Base-by-base conservation (phyloP, 2,113 vertebrate genomes). In the Chloebia gouldiae region DNA sequence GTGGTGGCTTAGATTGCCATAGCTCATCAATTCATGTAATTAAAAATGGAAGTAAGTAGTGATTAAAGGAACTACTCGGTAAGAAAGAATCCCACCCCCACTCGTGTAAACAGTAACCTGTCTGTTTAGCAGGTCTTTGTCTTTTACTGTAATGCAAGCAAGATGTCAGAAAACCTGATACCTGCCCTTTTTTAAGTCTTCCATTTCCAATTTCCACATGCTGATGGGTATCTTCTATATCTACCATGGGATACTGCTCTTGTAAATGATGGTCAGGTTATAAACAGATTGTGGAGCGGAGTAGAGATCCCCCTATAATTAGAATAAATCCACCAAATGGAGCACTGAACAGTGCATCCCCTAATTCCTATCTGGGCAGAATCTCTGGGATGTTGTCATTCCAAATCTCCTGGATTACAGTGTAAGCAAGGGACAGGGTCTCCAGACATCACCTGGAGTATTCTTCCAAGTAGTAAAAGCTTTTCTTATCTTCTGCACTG, bases 351-450 rank as follows among this genome's bases (percentile, higher is more conserved):
- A 98, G 96, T 5, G 97, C 98, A 91, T 98, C 98, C 39, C 98
- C 97, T 11, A 96, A 97, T 96, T 98, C 98, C 97, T 98, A 98
- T 85, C 98, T 97, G 14, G 98, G 97, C 96, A 99, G 97, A 82
- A 98, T 97, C 14, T 98, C 98, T 27, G 98, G 98, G 42, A 97
- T 95, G 59, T 92, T 93, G 24, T 98, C 92, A 33, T 98, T 95
- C 97, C 98, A 98, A 93, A 98, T 98, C 35, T 98, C 98, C 90
- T 97, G 97, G 54, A 98, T 97, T 18, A 98, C 98, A 8, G 86
- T 91, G 70, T 98, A 98, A 42, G 97, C 98, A 93, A 39, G 98
- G 98, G 71, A 98, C 97, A 1, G 98, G 97, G 30, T 96, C 96
- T 80, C 97, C 65, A 98, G 97, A 59, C 98, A 66, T 28, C 97